Percentiles rank a stretch among this genome's conserved stretches.
Evolutionary conservation across 1,140 invertebrate genomes (phyloP).

Genomic region (Yoshiicerus persimilis): DNA sequence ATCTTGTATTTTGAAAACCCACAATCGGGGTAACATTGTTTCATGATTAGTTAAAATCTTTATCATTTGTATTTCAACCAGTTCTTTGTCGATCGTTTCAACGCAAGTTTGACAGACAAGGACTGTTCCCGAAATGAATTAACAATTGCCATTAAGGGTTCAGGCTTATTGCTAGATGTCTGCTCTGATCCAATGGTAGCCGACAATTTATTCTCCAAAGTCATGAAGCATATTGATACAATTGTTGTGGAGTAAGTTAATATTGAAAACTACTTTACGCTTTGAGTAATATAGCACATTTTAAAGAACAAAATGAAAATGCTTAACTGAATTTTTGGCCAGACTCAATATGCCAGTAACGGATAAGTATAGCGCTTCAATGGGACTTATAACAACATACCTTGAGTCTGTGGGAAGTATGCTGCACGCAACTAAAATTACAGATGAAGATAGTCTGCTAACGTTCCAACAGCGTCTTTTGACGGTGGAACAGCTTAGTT

Average conservation of each 20-base stretch:
- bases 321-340: too few species aligned
- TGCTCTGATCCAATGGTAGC: constrained; percentile 48
- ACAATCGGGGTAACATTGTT: too few species aligned
- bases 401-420: constrained; percentile 38
- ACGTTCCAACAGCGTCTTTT: constrained; percentile 26
- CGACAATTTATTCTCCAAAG: constrained; percentile 50
- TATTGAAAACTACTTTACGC: background rate
- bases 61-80: background rate
- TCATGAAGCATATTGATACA: constrained; percentile 53
- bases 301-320: too few species aligned
- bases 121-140: constrained; percentile 43
- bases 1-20: too few species aligned
- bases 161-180: constrained; percentile 51
- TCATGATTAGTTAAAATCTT: background rate
- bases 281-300: too few species aligned
- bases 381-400: constrained; percentile 29
- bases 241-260: constrained; percentile 50
- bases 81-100: constrained; percentile 37
- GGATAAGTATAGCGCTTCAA: constrained; percentile 30
- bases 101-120: constrained; percentile 15
- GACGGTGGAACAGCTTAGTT: constrained; percentile 24
- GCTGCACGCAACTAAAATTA: constrained; percentile 23
- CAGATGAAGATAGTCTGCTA: background rate
- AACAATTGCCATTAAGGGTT: constrained; percentile 52
- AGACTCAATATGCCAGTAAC: constrained; percentile 32